Percentiles rank a stretch among this genome's conserved stretches.
phyloP scores from a whole-genome alignment of 2,797 vertebrate species.

The Hipposideros larvatus region DNA sequence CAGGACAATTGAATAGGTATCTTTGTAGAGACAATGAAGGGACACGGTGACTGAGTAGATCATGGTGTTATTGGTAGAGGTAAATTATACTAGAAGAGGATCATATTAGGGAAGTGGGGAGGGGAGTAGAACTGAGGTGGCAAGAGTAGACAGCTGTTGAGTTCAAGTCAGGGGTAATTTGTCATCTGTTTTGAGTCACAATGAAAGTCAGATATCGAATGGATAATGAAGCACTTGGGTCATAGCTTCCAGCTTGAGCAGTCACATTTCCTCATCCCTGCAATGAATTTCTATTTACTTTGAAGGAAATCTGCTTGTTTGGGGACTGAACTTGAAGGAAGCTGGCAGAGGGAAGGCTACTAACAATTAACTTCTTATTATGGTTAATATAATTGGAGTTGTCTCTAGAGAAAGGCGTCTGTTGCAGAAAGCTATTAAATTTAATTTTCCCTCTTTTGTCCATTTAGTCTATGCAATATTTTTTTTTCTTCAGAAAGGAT shows the following conservation, averaged over 20 bases:
- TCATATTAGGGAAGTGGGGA: neutral
- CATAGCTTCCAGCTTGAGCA: slow-evolving; percentile 46
- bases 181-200: slow-evolving; percentile 64
- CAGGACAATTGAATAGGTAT: neutral
- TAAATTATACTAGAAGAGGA: neutral
- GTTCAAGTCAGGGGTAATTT: slow-evolving; percentile 57
- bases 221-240: neutral
- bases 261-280: neutral
- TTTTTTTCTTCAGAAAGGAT: slow-evolving; percentile 52
- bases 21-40: neutral
- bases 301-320: slow-evolving; percentile 66
- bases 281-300: slow-evolving; percentile 63
- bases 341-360: slow-evolving; percentile 65
- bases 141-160: slow-evolving; percentile 44
- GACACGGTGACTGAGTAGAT: neutral
- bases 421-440: slow-evolving; percentile 73
- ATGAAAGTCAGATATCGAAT: neutral
- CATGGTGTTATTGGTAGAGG: neutral
- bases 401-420: slow-evolving; percentile 71
- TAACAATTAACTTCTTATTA: slow-evolving; percentile 79
- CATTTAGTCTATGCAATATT: slow-evolving; percentile 11
- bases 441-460: slow-evolving; percentile 70
- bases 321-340: slow-evolving; percentile 48
- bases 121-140: neutral
- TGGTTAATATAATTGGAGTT: slow-evolving; percentile 72